These are phyloP conservation scores for Drosophila kuntzei DNA, from an alignment of 2,888 invertebrate species.

Conservation along the genomic window DNA sequence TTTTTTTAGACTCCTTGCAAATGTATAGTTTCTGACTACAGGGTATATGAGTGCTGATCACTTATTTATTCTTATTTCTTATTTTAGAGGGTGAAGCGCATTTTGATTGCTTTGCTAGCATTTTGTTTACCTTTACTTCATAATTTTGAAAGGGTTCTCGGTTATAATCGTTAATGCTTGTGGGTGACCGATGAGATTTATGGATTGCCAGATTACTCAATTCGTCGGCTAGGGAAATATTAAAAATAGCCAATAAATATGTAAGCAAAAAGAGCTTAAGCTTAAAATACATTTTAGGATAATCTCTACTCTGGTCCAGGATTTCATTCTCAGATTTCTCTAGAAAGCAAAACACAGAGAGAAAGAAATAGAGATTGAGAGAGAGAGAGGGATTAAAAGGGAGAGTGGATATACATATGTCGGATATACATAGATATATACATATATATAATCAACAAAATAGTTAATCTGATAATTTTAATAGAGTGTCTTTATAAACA, in stretches of 20 bases:
- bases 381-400: neutral
- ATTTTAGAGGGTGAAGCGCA: conserved; percentile 19
- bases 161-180: conserved; percentile 11
- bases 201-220: conserved; percentile 27
- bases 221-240: neutral
- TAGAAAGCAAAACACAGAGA: no score
- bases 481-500: no score
- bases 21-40: neutral
- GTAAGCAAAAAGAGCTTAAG: neutral
- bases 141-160: conserved; percentile 34
- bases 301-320: no score
- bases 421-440: no score
- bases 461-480: no score
- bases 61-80: neutral
- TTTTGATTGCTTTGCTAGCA: conserved; percentile 43
- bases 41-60: conserved; percentile 10
- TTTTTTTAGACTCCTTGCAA: neutral
- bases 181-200: conserved; percentile 26
- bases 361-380: neutral
- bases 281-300: no score
- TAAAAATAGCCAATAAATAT: neutral
- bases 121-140: conserved; percentile 44
- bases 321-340: no score
- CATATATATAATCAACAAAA: no score
- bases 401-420: no score